Percentiles rank a stretch among this genome's conserved stretches.
phyloP scores from a whole-genome alignment of 2,113 vertebrate species.

The Nansenia antarctica region DNA sequence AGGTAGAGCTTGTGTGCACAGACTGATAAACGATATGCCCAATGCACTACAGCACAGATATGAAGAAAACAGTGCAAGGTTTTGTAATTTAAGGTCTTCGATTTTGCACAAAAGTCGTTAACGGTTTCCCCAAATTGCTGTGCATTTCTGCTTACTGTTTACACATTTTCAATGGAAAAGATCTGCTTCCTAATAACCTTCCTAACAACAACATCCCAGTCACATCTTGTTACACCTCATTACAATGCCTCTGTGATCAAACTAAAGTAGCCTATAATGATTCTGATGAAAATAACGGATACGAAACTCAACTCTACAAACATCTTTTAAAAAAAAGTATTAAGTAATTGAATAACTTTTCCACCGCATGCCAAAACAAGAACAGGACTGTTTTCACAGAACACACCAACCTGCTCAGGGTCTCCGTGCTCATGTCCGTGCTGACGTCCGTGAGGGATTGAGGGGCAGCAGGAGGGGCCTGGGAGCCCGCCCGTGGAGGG shows the following conservation, averaged over 20 bases:
- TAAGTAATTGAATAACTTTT: background rate
- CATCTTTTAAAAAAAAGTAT: background rate
- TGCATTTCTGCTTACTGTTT: background rate
- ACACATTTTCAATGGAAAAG: background rate
- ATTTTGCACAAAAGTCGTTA: no score
- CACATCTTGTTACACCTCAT: background rate
- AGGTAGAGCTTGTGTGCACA: background rate
- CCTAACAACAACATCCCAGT: no score
- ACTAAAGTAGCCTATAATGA: background rate
- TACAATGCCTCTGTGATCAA: no score
- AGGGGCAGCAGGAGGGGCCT: background rate
- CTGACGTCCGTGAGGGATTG: conserved; percentile 5
- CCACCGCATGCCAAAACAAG: background rate
- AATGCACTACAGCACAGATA: background rate
- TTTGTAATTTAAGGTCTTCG: background rate
- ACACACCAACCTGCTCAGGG: conserved; percentile 62
- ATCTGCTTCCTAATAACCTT: background rate
- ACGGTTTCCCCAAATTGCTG: background rate
- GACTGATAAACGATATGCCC: background rate
- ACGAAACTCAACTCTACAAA: background rate
- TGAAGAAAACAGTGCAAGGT: background rate
- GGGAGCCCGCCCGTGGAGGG: background rate
- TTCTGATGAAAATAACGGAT: background rate
- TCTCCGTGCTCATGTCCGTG: conserved; percentile 42
- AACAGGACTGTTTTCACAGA: background rate